Evolutionary conservation across 2,888 invertebrate species (phyloP), one percentile per base, ranked within the genome.

Genomic region (Julus scanicus): DNA sequence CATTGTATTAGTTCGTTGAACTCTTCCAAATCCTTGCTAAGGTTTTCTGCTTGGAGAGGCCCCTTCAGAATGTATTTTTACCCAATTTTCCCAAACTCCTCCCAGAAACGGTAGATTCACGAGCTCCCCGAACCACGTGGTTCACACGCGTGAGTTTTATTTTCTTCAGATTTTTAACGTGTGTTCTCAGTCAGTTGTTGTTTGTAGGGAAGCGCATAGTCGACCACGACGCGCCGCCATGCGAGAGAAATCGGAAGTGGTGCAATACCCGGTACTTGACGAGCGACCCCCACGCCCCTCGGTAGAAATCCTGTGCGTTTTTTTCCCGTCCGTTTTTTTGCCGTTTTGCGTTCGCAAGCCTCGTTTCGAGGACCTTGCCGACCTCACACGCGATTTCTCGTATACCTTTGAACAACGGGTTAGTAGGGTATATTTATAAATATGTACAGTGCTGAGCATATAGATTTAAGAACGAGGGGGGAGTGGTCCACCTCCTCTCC

Each of bases 161-260:
- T 71, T 71, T 71, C 71, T 71, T 71, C 71, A 71, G 71, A 71
- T 71, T 71, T 71, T 71, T 71, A 71, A 29, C 71, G 71, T 71
- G 71, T 71, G 71, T 71, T 71, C 71, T 71, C 71, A 71, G 71
- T 71, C 71, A 71, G 71, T 71, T 71, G 71, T 71, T 71, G 71
- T 71, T 71, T 71, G 71, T 71, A 71, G 71, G 29, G 71, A 71
- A 29, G 71, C 71, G 71, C 20, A 29, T 29, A 71, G 63, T 63
- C 63, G 63, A 63, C 0, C 29, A 29, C 5, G 44, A 8, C 44
- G 44, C 44, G 44, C 44, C 71, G 71, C 63, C 63, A n/a, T n/a
- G 63, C 71, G 71, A 6, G 29, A 71, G 20, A 29, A 71, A 71
- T 71, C 20, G 20, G 17, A 71, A 71, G 71, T 20, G 71, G 71